Evolutionary conservation across 2,113 vertebrate species (phyloP).

Genomic region (Craseonycteris thonglongyai): DNA sequence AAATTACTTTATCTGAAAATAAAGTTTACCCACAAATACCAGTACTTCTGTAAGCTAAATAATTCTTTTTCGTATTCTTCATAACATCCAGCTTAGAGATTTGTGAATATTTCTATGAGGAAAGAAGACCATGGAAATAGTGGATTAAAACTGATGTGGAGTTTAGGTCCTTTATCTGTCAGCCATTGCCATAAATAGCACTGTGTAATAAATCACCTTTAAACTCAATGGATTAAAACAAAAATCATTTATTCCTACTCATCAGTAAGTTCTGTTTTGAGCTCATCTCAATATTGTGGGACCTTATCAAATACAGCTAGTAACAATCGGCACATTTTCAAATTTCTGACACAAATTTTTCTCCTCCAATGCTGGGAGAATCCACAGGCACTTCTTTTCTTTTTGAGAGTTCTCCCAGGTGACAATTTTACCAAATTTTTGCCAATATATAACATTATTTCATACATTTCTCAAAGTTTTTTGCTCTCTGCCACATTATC

Average conservation of each 20-base stretch:
- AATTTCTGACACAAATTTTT: not conserved
- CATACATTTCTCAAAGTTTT: not conserved
- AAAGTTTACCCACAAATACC: not conserved
- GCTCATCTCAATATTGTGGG: not conserved
- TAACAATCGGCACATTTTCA: not conserved
- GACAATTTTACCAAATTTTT: not conserved
- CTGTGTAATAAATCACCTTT: not conserved
- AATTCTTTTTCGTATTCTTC: not conserved
- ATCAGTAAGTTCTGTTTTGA: not conserved
- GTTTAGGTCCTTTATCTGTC: not conserved
- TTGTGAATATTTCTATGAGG: not conserved
- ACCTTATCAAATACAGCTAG: not conserved
- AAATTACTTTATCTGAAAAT: constrained; percentile 22
- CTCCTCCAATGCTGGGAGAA: not conserved
- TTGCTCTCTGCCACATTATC: not conserved
- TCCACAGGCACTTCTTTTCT: not conserved
- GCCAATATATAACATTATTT: not conserved
- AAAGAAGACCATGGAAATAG: not conserved
- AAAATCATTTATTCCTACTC: not conserved
- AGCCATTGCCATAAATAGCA: not conserved
- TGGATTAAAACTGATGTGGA: not conserved
- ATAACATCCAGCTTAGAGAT: not conserved
- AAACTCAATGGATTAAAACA: not conserved
- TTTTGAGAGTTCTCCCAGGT: not conserved
- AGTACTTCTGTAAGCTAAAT: not conserved